phyloP scores from a whole-genome alignment of 2,888 invertebrate genomes.

The Chromoteleia sp. region DNA sequence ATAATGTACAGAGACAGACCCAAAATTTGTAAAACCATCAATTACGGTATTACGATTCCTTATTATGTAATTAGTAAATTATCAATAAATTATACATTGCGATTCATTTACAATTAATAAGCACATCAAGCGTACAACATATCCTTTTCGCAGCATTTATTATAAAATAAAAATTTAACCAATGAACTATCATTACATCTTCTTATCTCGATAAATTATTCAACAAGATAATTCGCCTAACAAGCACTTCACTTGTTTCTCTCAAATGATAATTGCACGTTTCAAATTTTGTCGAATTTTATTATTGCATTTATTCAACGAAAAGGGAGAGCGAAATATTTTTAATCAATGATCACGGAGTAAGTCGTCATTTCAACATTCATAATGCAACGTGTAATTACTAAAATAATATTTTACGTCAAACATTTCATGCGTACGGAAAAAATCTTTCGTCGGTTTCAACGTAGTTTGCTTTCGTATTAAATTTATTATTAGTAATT shows the following conservation, averaged over 20 bases:
- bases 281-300: constrained; percentile 7
- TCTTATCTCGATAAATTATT: constrained; percentile 19
- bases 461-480: background rate
- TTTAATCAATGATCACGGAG: constrained; percentile 21
- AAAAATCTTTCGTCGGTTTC: constrained; percentile 5
- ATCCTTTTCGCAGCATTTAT: background rate
- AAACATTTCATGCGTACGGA: constrained; percentile 14
- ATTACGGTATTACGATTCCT: too few relatives aligned
- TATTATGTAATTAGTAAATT: background rate
- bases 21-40: too few relatives aligned
- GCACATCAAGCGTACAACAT: background rate
- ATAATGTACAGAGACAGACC: too few relatives aligned
- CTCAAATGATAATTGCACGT: constrained; percentile 16
- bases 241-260: constrained; percentile 17
- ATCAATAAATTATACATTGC: background rate
- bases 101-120: constrained; percentile 3
- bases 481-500: constrained; percentile 8
- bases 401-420: constrained; percentile 11
- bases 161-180: constrained; percentile 12
- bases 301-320: constrained; percentile 22
- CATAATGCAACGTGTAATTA: constrained; percentile 19
- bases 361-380: constrained; percentile 13
- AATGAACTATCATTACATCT: constrained; percentile 19
- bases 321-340: constrained; percentile 9
- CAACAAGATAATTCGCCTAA: constrained; percentile 11